These are phyloP conservation scores for Phaenicophaeus curvirostris DNA, from an alignment of 2,797 vertebrate species.

Conservation along the genomic window DNA sequence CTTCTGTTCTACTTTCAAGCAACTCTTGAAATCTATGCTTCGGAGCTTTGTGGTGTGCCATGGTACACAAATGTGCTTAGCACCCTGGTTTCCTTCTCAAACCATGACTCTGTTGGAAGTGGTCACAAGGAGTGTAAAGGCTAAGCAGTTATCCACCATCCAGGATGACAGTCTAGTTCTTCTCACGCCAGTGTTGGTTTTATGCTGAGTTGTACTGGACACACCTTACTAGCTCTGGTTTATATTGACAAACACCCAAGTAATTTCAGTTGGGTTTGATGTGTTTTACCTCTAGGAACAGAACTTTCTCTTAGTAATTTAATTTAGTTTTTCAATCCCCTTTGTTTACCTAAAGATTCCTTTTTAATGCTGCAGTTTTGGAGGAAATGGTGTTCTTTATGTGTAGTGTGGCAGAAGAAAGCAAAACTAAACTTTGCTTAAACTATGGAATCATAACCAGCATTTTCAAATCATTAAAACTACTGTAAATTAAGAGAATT, in stretches of 20 bases:
- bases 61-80: neutral
- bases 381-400: neutral
- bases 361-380: neutral
- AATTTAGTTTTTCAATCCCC: neutral
- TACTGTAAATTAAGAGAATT: neutral
- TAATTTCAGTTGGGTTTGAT: neutral
- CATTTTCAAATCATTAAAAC: neutral
- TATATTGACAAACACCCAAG: neutral
- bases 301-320: neutral
- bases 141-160: neutral
- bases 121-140: neutral
- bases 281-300: neutral
- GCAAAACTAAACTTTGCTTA: neutral
- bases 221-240: neutral
- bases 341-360: neutral
- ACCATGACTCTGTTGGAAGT: neutral
- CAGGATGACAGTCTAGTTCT: neutral
- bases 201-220: neutral
- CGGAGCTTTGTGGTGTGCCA: neutral
- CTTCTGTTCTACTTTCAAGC: conserved; percentile 58
- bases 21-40: neutral
- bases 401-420: fast-evolving
- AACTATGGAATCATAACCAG: neutral
- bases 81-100: neutral
- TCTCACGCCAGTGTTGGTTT: neutral